Evolutionary conservation across 2,888 invertebrate genomes (phyloP), one percentile per base, ranked within the genome.

Genomic region (Drosophila stalkeri): DNA sequence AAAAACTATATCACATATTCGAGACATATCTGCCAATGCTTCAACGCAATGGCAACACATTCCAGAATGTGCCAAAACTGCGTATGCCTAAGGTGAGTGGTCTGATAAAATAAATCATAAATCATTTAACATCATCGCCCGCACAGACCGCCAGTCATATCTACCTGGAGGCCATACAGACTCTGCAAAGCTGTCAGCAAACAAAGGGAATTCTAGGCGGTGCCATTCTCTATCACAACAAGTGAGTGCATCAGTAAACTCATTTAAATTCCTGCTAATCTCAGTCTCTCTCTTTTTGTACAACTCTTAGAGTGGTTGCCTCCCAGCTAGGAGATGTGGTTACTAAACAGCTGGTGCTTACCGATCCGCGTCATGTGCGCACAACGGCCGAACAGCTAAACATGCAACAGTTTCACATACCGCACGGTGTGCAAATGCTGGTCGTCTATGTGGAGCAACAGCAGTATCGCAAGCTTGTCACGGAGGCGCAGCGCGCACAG

Each of bases 21-120:
- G 97, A 97, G 93, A 96, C 97, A n/a, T 98, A 97, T 92, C 94
- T 98, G 61, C 97, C 97, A 27, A 96, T 97, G 90, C 94, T 97
- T 73, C 96, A 97, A 91, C 96, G 96, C 86, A 96, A 96, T 55
- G 96, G 97, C 56, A 97, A 97, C 92, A 95, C 97, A 77, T 97
- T 98, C 92, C 96, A 97, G 77, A 95, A 97, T 84, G 95, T 97
- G 81, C 97, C 97, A 16, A 96, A 96, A 92, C 93, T 98, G 75
- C 95, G 95, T 89, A 94, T 98, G 83, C 97, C 97, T 16, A 97
- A 97, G 95, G 97, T 97, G 89, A 91, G 54, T 54, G 35, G 8
- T 5, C 20, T 0, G 2, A 37, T 8, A 9, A 9, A 43, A 1
- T 9, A 9, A 9, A 2, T 12, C 4, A 18, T 43, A 9, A 56